Base-by-base conservation (phyloP, 1,140 invertebrate genomes). In the Drosophila aff. region DNA sequence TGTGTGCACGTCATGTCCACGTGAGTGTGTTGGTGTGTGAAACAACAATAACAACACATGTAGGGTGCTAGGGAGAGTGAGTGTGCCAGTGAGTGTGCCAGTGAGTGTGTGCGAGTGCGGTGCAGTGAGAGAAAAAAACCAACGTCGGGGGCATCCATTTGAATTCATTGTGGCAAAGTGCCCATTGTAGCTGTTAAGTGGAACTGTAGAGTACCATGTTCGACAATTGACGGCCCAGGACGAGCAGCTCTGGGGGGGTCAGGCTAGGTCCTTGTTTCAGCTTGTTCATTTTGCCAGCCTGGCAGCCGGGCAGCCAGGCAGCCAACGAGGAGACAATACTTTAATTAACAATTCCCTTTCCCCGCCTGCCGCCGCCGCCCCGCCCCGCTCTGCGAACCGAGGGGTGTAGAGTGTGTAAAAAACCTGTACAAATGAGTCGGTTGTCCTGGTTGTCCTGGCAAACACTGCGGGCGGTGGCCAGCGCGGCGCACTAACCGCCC, bases 101-200 rank as follows among this genome's bases (percentile, higher is more conserved):
- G 53, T 15, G 26, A 58, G 46, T 33, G 66, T 33, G 66, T 33
- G 55, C 40, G 58, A 49, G 64, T 38, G 61, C 46, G 41, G 18
- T 61, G 49, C 40, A 53, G 53, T 64, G 67, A 50, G 77, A 90
- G 69, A 52, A 63, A 55, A 60, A 40, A 59, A 64, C 67, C 75
- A 68, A 85, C 81, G 78, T 78, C 81, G 76, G 85, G 67, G 85
- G 85, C 85, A 90, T 90, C 85, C 85, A 90, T 90, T 90, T 90
- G 85, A 90, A 87, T 87, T 91, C 83, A 91, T 91, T 91, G 81
- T 83, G 83, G 89, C 89, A 89, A 91, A 91, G 89, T 91, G 89
- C 84, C 84, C 89, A 91, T 84, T 91, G 89, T 91, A 91, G 89
- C 89, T 91, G 89, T 90, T 91, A 91, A 91, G 89, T 91, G 89